Evolutionary conservation across 1,140 invertebrate species (phyloP).

Genomic region (Drosophila nigrodunni): DNA sequence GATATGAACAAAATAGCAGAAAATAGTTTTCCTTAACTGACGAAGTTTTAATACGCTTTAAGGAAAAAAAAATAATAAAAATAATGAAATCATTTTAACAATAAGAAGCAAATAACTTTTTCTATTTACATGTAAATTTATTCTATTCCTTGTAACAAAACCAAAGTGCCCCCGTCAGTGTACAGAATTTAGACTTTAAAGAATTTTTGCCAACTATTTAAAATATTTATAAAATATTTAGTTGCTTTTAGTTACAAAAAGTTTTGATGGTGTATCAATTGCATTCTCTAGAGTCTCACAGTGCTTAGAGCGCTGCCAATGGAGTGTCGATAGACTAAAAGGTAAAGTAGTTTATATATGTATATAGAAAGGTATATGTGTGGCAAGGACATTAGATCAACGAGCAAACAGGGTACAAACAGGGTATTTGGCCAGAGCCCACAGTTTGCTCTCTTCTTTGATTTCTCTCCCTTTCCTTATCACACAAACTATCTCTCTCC

Average conservation of each 20-base stretch:
- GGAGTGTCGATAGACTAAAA: not conserved
- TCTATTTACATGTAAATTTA: too few relatives aligned
- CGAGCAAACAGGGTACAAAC: not conserved
- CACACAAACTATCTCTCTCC: not conserved
- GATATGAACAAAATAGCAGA: not conserved
- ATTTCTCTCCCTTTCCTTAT: conserved; percentile 9
- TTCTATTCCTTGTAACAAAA: not conserved
- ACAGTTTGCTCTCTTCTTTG: conserved; percentile 6
- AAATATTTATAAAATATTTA: too few relatives aligned
- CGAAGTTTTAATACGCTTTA: conserved; percentile 7
- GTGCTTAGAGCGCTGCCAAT: not conserved
- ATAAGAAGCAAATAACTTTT: not conserved
- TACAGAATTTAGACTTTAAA: too few relatives aligned
- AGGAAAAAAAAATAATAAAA: not conserved
- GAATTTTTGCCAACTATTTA: too few relatives aligned
- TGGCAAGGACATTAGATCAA: conserved; percentile 34
- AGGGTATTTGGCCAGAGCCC: conserved; percentile 23
- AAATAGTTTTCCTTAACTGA: not conserved
- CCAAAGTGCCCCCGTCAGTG: not conserved
- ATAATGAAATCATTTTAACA: not conserved
- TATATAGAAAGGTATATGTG: conserved; percentile 1
- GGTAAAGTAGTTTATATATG: conserved; percentile 21
- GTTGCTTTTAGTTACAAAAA: not conserved
- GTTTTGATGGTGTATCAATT: not conserved
- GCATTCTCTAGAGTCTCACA: not conserved